Base-by-base conservation (phyloP, 2,888 invertebrate genomes). In the Myopa testacea region DNA sequence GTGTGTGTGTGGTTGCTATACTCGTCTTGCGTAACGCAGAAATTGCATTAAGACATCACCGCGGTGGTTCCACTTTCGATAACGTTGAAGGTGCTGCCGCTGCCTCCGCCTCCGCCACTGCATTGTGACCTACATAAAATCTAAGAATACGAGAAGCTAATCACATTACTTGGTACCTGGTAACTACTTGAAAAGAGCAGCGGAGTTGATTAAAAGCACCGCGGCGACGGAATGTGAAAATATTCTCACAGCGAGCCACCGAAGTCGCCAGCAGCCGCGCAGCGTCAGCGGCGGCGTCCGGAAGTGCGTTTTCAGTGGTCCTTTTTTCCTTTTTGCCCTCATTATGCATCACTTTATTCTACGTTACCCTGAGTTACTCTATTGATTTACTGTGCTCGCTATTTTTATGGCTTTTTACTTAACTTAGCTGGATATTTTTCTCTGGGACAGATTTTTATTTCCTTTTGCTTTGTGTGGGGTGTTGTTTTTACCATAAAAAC, bases 41-140 rank as follows among this genome's bases (percentile, higher is more conserved):
- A 74, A 65, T 74, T 63, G 65, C 74, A 74, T 65, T 74, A 74
- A 52, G 65, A 45, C 52, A 45, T 65, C 65, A 26, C 63, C 19
- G 26, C 45, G 65, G 45, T 50, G 74, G 19, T 10, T 65, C 6
- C 38, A 38, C 7, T 19, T 4, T 38, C 65, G n/a, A 52, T 19
- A 26, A 45, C 50, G 34, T 45, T 34, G 19, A 38, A 38, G 73
- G 45, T 7, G 45, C 73, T 60, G 62, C 73, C 52, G 45, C 10
- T 4, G n/a, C 7, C 19, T 1, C 26, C 26, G n/a, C 7, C 19
- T 1, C 26, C 1, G 26, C 34, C 38, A 5, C 8, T 34, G 34
- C 3, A 45, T 45, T 45, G 45, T 40, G 50, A 19, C 52, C 50
- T 69, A 12, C 50, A 69, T 52, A 7, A 69, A 37, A 50, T 69